Evolutionary conservation across 1,140 invertebrate species (phyloP).

Genomic region (Drosophila willistoni): DNA sequence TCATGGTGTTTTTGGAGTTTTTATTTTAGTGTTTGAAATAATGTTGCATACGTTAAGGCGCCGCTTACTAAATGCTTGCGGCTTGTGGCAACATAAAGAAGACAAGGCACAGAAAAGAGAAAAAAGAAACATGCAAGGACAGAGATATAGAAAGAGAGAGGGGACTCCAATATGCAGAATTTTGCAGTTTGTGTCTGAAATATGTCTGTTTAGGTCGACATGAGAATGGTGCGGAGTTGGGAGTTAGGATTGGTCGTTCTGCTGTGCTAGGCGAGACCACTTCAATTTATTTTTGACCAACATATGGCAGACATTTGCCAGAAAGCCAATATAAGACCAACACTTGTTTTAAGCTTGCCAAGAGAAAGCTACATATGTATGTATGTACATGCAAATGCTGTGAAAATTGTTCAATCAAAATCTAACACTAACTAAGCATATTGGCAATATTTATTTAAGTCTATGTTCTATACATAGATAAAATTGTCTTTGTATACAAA

Average conservation of each 20-base stretch:
- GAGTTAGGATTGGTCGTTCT: slow-evolving; percentile 18
- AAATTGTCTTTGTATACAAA: too few relatives aligned
- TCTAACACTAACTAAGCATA: not conserved
- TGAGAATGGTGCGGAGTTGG: not conserved
- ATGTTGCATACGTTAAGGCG: slow-evolving; percentile 72
- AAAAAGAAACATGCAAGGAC: not conserved
- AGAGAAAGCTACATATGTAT: too few relatives aligned
- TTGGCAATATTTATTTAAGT: not conserved
- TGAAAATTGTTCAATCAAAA: not conserved
- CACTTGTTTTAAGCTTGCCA: not conserved
- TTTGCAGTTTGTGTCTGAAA: slow-evolving; percentile 35
- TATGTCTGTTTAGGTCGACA: slow-evolving; percentile 56
- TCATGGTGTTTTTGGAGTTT: slow-evolving; percentile 56
- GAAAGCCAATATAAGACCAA: not conserved
- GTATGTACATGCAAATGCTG: not conserved
- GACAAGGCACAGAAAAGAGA: slow-evolving; percentile 5
- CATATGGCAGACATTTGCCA: slow-evolving; percentile 53
- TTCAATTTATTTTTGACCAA: slow-evolving; percentile 80
- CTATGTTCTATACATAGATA: too few relatives aligned
- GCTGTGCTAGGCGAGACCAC: slow-evolving; percentile 60
- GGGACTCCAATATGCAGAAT: slow-evolving; percentile 3
- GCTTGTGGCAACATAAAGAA: slow-evolving; percentile 44
- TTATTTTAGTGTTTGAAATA: slow-evolving; percentile 69
- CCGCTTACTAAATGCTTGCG: slow-evolving; percentile 70
- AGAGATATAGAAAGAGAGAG: not conserved